phyloP scores from a whole-genome alignment of 2,113 vertebrate species.

The Vulpes vulpes region DNA sequence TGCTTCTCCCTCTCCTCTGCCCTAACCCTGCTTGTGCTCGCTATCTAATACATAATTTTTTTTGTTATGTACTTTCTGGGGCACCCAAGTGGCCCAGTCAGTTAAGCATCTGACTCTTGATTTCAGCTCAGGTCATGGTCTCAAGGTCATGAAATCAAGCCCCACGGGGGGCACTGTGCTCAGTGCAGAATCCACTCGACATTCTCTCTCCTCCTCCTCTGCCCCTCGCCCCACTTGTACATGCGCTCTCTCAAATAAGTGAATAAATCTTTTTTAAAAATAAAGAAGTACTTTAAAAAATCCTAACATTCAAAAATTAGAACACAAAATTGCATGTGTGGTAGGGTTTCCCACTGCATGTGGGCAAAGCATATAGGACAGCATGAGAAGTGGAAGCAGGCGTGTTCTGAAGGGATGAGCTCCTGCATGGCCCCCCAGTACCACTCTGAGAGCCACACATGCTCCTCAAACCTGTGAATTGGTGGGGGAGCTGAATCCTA shows the following conservation, averaged over 20 bases:
- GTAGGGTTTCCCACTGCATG: not conserved
- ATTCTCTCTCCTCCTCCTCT: not conserved
- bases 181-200: not conserved
- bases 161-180: not conserved
- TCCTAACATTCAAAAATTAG: not conserved
- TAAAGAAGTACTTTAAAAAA: not conserved
- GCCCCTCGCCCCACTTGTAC: not conserved
- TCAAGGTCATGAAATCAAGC: not conserved
- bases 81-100: not conserved
- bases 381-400: not conserved
- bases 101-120: not conserved
- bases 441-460: fast-evolving
- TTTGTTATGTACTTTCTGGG: not conserved
- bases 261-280: not conserved
- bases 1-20: no score
- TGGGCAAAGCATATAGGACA: not conserved
- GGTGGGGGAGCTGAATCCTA: not conserved
- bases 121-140: not conserved
- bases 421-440: not conserved
- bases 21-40: no score
- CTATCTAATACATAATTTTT: no score
- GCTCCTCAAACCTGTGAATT: not conserved
- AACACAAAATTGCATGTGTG: not conserved
- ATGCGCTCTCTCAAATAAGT: not conserved
- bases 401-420: not conserved